These are phyloP conservation scores for fruit fly (Drosophila melanogaster) DNA, from an alignment of 1,140 invertebrate genomes.

Conservation along the genomic window DNA sequence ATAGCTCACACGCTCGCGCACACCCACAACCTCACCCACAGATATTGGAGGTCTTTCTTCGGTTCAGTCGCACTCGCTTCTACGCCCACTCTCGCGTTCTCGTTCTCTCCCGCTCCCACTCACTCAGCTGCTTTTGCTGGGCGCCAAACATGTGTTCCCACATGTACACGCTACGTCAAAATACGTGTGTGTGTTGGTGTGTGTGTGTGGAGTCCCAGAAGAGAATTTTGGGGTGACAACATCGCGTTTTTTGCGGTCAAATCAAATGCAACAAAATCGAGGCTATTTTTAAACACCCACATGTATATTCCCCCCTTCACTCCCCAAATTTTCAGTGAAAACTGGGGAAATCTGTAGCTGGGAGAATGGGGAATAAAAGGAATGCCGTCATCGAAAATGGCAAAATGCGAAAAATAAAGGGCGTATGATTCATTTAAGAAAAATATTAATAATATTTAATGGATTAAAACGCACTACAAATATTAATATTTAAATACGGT, in stretches of 20 bases:
- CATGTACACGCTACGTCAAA: conserved; percentile 6
- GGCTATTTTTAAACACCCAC: conserved; percentile 39
- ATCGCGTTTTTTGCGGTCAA: conserved; percentile 31
- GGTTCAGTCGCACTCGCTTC: conserved; percentile 71
- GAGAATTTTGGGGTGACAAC: conserved; percentile 43
- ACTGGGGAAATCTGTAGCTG: conserved; percentile 5
- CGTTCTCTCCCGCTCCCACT: conserved; percentile 22
- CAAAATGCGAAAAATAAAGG: background rate
- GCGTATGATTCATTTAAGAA: no score
- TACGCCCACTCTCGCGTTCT: background rate
- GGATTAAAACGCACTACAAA: no score
- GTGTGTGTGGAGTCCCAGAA: conserved; percentile 19
- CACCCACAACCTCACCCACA: conserved; percentile 2
- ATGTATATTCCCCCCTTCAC: conserved; percentile 2
- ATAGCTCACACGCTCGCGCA: background rate
- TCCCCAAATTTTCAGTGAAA: background rate
- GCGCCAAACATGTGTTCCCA: conserved; percentile 78
- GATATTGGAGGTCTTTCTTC: conserved; percentile 6
- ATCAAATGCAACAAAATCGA: conserved; percentile 33
- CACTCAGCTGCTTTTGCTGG: conserved; percentile 69
- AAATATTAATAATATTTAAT: no score
- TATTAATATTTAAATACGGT: no score
- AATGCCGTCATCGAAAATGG: conserved; percentile 69
- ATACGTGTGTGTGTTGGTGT: background rate
- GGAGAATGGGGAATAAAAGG: conserved; percentile 19